Evolutionary conservation across 2,113 vertebrate genomes (phyloP).

Genomic region (Tragelaphus scriptus): DNA sequence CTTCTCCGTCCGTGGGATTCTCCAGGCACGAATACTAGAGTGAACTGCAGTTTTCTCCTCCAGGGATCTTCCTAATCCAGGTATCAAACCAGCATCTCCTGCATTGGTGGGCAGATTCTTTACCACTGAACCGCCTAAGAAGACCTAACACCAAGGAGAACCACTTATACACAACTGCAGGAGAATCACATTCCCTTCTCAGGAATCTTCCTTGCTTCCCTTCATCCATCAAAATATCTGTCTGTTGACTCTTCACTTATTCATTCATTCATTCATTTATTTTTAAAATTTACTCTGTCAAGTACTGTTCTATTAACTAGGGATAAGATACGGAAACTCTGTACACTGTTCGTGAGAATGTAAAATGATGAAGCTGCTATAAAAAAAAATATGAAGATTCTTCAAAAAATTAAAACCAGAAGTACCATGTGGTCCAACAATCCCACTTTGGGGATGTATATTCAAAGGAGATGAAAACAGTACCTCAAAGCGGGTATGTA

Average conservation of each 20-base stretch:
- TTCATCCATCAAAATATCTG: not conserved
- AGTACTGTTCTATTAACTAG: not conserved
- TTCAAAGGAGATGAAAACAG: not conserved
- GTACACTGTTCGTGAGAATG: not conserved
- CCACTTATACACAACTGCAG: rapidly evolving
- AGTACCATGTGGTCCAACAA: not conserved
- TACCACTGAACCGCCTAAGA: not conserved
- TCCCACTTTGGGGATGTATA: not conserved
- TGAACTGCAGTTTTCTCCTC: not conserved
- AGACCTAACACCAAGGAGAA: not conserved
- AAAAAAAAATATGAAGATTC: not conserved
- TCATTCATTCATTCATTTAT: too few species aligned
- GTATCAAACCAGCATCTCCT: not conserved
- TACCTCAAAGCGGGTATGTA: not conserved
- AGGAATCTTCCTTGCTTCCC: not conserved
- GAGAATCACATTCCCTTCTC: not conserved
- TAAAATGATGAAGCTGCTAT: not conserved
- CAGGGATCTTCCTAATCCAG: not conserved
- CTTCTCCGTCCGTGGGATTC: not conserved
- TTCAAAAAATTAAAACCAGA: not conserved
- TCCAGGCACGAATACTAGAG: not conserved
- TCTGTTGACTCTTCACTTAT: too few species aligned
- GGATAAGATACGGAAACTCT: not conserved
- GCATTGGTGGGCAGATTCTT: not conserved
- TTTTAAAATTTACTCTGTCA: not conserved